Base-by-base conservation (phyloP, 2,888 invertebrate genomes). In the Entomobrya proxima region DNA sequence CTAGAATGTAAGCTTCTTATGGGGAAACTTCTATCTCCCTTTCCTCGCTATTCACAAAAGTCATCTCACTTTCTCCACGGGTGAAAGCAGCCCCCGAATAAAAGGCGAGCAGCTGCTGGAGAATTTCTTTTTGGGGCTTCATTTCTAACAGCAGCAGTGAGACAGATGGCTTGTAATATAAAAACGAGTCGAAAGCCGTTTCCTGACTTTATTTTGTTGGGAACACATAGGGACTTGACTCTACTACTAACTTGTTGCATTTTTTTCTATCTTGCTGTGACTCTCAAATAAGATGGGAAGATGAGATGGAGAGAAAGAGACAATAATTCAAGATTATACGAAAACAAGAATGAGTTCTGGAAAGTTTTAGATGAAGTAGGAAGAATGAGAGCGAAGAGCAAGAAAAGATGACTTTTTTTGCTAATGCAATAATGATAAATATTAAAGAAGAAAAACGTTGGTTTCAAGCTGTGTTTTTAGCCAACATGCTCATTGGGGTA, bases 31-130 rank as follows among this genome's bases (percentile, higher is more conserved):
- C n/a, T n/a, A n/a, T n/a, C n/a, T n/a, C n/a, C n/a, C n/a, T n/a
- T n/a, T n/a, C n/a, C n/a, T n/a, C n/a, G n/a, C n/a, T n/a, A n/a
- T n/a, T n/a, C n/a, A n/a, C n/a, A n/a, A n/a, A n/a, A n/a, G n/a
- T n/a, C n/a, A n/a, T n/a, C n/a, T n/a, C n/a, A n/a, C n/a, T n/a
- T n/a, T n/a, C n/a, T n/a, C n/a, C n/a, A n/a, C n/a, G n/a, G n/a
- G n/a, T n/a, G n/a, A n/a, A n/a, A n/a, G n/a, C n/a, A n/a, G n/a
- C n/a, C n/a, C n/a, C n/a, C n/a, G n/a, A n/a, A n/a, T 24, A 21
- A 69, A 69, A 40, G 61, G n/a, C 6, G 77, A 77, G 77, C 77
- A 77, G 55, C 77, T 77, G 77, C 61, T 44, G 44, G 27, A 40
- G 77, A 77, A 77, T 61, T 77, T 77, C 15, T 5, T 1, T 40